Evolutionary conservation across 2,888 invertebrate genomes (phyloP).

Genomic region (Lithophane semibrunnea): DNA sequence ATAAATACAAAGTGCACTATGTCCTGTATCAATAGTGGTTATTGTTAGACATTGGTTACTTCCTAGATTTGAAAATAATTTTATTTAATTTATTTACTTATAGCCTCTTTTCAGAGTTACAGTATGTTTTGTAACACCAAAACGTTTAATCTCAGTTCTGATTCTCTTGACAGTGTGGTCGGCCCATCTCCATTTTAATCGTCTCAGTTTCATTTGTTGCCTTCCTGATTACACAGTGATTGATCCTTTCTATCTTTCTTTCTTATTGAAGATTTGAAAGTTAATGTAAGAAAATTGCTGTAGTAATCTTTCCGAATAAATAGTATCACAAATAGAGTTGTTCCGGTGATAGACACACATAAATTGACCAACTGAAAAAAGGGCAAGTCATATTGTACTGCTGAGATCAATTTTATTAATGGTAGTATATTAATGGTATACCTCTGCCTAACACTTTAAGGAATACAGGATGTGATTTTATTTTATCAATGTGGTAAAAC

Average conservation of each 20-base stretch:
- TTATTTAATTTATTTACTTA: no score
- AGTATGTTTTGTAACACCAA: no score
- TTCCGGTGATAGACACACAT: neutral
- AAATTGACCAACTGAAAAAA: neutral
- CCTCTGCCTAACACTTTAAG: neutral
- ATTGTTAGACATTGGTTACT: neutral
- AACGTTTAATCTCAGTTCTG: no score
- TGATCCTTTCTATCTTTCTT: no score
- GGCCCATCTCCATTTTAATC: no score
- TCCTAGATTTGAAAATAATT: neutral
- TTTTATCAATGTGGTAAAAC: neutral
- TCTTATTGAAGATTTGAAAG: neutral
- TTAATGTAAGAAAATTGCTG: neutral
- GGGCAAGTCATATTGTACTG: neutral
- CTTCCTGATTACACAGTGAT: no score
- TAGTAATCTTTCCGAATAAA: neutral
- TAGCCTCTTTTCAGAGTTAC: no score
- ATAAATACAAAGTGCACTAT: constrained; percentile 5
- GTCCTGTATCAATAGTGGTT: neutral
- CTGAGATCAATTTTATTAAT: neutral
- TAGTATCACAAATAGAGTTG: neutral
- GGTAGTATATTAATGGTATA: neutral
- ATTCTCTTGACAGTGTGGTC: no score
- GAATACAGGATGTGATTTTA: neutral
- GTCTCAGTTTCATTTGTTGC: no score